Conservation (phyloP, 37 sponge, comb jelly and placozoan genomes). For the Aphrocallistes beatrix region DNA sequence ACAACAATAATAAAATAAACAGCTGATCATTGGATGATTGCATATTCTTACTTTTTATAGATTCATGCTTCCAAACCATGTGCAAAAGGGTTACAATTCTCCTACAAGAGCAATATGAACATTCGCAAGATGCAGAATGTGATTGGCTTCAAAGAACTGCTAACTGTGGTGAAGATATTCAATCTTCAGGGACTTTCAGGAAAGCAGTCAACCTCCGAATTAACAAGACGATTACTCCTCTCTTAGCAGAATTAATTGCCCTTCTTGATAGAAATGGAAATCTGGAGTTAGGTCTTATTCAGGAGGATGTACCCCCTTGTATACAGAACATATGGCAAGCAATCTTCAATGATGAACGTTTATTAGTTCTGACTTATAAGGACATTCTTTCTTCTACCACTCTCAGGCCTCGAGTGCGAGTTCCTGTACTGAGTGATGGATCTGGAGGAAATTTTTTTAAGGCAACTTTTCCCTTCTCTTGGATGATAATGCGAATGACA, state of each 20-base stretch:
- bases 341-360: neutral
- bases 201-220: neutral
- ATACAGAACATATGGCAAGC: neutral
- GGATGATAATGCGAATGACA: too few species aligned
- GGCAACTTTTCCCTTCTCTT: neutral
- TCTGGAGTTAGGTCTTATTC: neutral
- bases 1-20: too few species aligned
- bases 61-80: neutral
- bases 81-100: neutral
- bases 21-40: too few species aligned
- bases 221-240: conserved; percentile 15
- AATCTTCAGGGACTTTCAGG: neutral
- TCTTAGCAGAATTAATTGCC: neutral
- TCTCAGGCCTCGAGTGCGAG: neutral
- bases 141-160: neutral
- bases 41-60: too few species aligned
- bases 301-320: neutral
- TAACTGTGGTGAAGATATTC: neutral
- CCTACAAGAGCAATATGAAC: neutral
- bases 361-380: neutral
- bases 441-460: neutral
- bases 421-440: conserved; percentile 8
- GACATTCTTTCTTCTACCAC: neutral
- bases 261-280: neutral
- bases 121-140: neutral